Base-by-base conservation (phyloP, 2,888 invertebrate genomes). In the Steinernema scapterisci region DNA sequence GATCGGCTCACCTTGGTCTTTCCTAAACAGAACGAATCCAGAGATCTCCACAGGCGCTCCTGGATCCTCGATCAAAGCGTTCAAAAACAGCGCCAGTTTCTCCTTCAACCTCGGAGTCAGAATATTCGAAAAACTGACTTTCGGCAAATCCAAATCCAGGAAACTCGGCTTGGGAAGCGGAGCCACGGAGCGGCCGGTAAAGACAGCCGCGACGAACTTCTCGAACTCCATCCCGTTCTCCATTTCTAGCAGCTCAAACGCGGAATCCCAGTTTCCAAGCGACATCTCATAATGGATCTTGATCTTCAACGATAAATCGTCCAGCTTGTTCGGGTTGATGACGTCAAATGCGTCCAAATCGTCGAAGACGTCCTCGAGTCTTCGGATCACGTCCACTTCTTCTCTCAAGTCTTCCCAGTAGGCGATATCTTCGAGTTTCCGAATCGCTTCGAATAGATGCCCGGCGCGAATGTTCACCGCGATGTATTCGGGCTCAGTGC, bases 321-420 rank as follows among this genome's bases (percentile, higher is more conserved):
- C 63, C 31, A 63, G 38, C 6, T 27, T 13, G 16, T 63, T 63
- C 16, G 63, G 63, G 38, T 63, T 63, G 27, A 63, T 63, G 6
- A 63, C 63, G 31, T 63, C 63, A n/a, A 25, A 63, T 6, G 63
- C 63, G 63, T 63, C 63, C 63, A 63, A 31, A 31, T 63, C 63
- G 25, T 63, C 63, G 31, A 63, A 63, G 16, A 63, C 63, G 13
- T 63, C 31, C 16, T 25, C 27, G 3, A 63, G n/a, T 63, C 63
- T 63, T 16, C 16, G 63, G 1, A 63, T 21, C 1, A 31, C 27
- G 63, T 16, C 63, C 16, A 27, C 13, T 31, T 27, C 27, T 25
- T 27, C 27, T 27, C 63, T 27, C 16, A 27, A n/a, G 31, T 63
- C 63, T 25, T 63, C 31, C 63, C 63, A 63, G 31, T 63, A 63